phyloP scores from a whole-genome alignment of 2,797 vertebrate genomes.

The Neoniphon sammara region DNA sequence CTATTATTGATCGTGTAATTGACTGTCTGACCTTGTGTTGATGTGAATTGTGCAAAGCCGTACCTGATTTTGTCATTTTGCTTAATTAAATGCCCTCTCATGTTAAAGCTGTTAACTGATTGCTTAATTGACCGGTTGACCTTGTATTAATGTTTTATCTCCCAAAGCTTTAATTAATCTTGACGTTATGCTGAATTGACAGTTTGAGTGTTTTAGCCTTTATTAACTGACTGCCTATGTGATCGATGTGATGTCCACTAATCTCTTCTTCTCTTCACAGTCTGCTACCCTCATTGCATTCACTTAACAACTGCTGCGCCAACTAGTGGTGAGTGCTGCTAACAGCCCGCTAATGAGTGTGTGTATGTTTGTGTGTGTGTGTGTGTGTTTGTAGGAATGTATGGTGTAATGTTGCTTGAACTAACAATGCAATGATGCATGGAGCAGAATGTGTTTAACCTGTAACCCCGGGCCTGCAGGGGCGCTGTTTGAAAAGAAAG shows the following conservation, averaged over 20 bases:
- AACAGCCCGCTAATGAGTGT: constrained; percentile 65
- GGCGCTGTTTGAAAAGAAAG: too few species aligned
- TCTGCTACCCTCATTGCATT: constrained; percentile 83
- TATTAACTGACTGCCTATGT: constrained; percentile 31
- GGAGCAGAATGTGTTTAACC: not conserved
- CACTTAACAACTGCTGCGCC: constrained; percentile 80
- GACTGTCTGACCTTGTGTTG: not conserved
- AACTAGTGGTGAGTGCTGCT: constrained; percentile 86
- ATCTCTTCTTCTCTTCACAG: constrained; percentile 82
- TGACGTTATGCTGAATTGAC: not conserved
- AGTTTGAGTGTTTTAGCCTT: not conserved
- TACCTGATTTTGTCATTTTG: not conserved
- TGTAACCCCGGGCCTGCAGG: not conserved
- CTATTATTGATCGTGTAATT: not conserved
- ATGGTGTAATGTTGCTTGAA: constrained; percentile 2
- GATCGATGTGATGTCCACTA: constrained; percentile 50
- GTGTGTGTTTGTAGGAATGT: not conserved
- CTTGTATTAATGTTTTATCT: too few species aligned
- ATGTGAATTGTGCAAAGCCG: not conserved
- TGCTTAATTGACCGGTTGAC: not conserved
- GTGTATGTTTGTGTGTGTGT: not conserved
- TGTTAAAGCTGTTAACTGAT: not conserved
- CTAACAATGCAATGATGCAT: constrained; percentile 40
- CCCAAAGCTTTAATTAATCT: not conserved
- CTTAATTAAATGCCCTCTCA: constrained; percentile 12